Conservation (phyloP, 2,113 vertebrate species). For the Marmota flaviventris region DNA sequence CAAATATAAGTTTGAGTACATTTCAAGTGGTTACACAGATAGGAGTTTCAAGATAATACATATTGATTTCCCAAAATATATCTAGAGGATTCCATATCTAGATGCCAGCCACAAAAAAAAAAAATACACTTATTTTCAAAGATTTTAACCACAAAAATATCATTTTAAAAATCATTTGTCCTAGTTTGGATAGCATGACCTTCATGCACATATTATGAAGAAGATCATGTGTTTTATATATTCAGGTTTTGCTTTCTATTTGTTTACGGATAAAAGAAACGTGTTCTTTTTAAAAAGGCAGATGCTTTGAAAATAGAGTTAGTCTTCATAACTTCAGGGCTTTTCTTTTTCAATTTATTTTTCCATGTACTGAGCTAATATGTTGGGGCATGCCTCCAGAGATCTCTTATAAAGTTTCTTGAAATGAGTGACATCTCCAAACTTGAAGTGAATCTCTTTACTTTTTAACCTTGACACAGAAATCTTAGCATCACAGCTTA, state of each 20-base stretch:
- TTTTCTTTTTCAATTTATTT: conserved; percentile 61
- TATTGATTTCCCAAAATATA: background rate
- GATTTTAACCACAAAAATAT: background rate
- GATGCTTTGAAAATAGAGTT: background rate
- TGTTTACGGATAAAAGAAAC: background rate
- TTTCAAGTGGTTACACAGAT: background rate
- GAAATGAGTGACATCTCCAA: conserved; percentile 43
- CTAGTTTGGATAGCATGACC: background rate
- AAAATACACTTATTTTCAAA: background rate
- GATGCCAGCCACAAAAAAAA: background rate
- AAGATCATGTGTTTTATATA: background rate
- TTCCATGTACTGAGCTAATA: conserved; percentile 40
- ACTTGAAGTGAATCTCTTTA: conserved; percentile 6
- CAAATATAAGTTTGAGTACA: background rate
- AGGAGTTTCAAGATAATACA: background rate
- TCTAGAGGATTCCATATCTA: background rate
- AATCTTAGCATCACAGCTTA: background rate
- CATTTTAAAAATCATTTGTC: background rate
- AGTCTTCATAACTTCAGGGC: background rate
- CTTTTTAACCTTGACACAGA: conserved; percentile 41
- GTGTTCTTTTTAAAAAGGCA: background rate
- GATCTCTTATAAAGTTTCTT: background rate
- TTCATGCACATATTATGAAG: background rate
- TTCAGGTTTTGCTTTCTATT: background rate
- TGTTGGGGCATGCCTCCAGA: background rate